phyloP scores from a whole-genome alignment of 2,888 invertebrate species.

The Unio pictorum region DNA sequence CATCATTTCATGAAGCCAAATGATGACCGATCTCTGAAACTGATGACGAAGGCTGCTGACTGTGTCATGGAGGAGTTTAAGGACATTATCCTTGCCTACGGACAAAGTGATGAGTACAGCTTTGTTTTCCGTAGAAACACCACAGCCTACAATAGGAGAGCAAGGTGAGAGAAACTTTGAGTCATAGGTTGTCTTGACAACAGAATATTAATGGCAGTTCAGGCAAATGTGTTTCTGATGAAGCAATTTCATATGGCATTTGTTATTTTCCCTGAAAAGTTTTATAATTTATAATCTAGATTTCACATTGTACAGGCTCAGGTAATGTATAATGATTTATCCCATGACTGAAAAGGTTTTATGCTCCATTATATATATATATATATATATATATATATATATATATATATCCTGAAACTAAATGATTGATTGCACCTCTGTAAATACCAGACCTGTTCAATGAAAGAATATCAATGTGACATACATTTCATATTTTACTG shows the following conservation, averaged over 20 bases:
- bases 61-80: constrained; percentile 84
- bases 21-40: constrained; percentile 75
- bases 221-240: background rate
- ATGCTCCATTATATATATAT: too few species aligned
- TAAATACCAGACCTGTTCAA: too few species aligned
- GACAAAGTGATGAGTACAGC: constrained; percentile 98
- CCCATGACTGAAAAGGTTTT: too few species aligned
- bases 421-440: too few species aligned
- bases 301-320: too few species aligned
- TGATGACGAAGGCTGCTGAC: constrained; percentile 91
- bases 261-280: background rate
- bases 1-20: constrained; percentile 72
- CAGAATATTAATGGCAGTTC: background rate
- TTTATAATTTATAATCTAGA: background rate
- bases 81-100: constrained; percentile 89
- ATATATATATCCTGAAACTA: too few species aligned
- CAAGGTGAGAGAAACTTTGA: constrained; percentile 68
- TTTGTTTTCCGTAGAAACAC: constrained; percentile 80
- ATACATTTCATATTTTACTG: too few species aligned
- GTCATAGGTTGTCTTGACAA: background rate
- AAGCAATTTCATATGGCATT: background rate
- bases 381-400: too few species aligned
- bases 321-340: too few species aligned
- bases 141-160: constrained; percentile 82
- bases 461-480: too few species aligned